A percentile compares a stretch with the other conserved stretches of the same genome.
Conservation (phyloP, 30 jellyfish, hydroid and myxozoan species). For the Clytia hemisphaerica region DNA sequence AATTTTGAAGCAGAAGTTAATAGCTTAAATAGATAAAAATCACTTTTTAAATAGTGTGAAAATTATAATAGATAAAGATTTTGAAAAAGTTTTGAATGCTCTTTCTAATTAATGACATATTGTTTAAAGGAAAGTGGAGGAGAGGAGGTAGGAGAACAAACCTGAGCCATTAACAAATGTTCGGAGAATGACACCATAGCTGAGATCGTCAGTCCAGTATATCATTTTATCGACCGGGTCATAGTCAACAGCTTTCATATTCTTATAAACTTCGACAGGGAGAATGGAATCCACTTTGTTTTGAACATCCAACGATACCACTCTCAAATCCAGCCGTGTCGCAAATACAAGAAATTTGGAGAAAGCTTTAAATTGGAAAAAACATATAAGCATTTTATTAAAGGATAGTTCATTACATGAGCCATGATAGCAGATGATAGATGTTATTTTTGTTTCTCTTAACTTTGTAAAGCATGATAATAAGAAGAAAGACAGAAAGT, state of each 20-base stretch:
- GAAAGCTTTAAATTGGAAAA: conserved; percentile 27
- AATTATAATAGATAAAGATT: too few relatives aligned
- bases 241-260: conserved; percentile 68
- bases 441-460: too few relatives aligned
- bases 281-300: conserved; percentile 53
- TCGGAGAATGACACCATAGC: conserved; percentile 33
- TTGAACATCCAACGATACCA: conserved; percentile 64
- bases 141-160: neutral
- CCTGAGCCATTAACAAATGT: conserved; percentile 60
- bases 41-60: too few relatives aligned
- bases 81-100: too few relatives aligned
- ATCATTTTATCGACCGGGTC: conserved; percentile 65
- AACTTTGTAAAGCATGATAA: too few relatives aligned
- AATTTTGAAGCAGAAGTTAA: too few relatives aligned
- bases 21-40: too few relatives aligned
- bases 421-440: too few relatives aligned
- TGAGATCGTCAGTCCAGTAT: conserved; percentile 69
- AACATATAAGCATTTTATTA: neutral
- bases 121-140: too few relatives aligned
- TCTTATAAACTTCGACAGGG: conserved; percentile 45
- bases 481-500: too few relatives aligned
- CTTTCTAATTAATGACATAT: too few relatives aligned
- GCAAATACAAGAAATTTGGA: conserved; percentile 72
- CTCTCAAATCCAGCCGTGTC: conserved; percentile 55
- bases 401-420: neutral